Percentiles rank a stretch among this genome's conserved stretches.
Conservation (phyloP, 2,888 invertebrate species). For the Hemistola chrysoprasaria region DNA sequence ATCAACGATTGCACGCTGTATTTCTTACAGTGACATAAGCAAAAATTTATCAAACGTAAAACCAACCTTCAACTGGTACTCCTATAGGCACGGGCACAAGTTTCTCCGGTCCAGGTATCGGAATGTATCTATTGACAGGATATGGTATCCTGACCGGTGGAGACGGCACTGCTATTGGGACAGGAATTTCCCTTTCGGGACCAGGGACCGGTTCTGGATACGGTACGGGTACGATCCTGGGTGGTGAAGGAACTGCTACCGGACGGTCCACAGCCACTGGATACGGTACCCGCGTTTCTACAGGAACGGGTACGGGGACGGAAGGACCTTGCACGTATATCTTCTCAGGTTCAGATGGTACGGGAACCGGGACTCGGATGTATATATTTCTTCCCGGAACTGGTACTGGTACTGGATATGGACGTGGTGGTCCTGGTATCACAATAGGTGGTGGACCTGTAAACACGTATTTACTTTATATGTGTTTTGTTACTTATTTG, state of each 20-base stretch:
- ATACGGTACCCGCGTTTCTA: constrained; percentile 43
- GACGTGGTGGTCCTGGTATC: constrained; percentile 63
- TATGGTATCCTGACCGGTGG: constrained; percentile 47
- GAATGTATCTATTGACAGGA: constrained; percentile 50
- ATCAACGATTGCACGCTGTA: too few species aligned
- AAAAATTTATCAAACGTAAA: too few species aligned
- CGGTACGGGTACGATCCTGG: constrained; percentile 37
- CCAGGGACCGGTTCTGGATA: constrained; percentile 39
- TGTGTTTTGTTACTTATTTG: too few species aligned
- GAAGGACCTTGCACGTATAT: constrained; percentile 44
- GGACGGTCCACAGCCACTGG: constrained; percentile 46
- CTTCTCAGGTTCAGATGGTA: constrained; percentile 46
- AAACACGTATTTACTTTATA: too few species aligned
- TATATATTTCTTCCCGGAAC: constrained; percentile 53
- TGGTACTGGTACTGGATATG: constrained; percentile 63
- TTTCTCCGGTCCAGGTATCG: constrained; percentile 50
- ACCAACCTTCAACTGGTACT: constrained; percentile 14
- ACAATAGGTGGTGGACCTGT: constrained; percentile 59
- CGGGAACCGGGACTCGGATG: constrained; percentile 50
- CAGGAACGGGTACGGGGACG: constrained; percentile 49
- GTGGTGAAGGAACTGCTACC: constrained; percentile 51
- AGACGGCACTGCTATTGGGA: constrained; percentile 51
- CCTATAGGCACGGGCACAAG: constrained; percentile 55
- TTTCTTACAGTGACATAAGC: too few species aligned
- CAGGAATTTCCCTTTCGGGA: constrained; percentile 39